Percentiles rank a stretch among this genome's conserved stretches.
Evolutionary conservation across 2,888 invertebrate species (phyloP).

Genomic region (Dicyrtoma fusca): DNA sequence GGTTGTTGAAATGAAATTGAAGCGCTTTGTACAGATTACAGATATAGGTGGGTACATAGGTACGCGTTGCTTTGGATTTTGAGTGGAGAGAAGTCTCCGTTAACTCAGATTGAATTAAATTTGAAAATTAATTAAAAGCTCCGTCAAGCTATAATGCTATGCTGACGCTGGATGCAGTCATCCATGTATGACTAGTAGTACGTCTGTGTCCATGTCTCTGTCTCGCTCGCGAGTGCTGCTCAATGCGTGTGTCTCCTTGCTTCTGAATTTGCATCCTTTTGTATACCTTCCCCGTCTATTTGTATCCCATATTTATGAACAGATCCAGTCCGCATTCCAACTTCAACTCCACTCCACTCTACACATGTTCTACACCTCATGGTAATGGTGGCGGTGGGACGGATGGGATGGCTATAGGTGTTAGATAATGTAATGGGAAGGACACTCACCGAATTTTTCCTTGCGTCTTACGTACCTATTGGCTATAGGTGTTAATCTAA

Average conservation of each 20-base stretch:
- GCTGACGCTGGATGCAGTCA: too few species aligned
- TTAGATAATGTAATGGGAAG: too few species aligned
- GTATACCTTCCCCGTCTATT: neutral
- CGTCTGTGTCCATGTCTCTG: too few species aligned
- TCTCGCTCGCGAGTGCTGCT: neutral
- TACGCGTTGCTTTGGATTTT: constrained; percentile 14
- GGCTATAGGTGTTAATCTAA: too few species aligned
- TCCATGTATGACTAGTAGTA: too few species aligned
- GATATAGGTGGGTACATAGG: too few species aligned
- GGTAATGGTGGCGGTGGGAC: too few species aligned
- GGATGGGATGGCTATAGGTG: too few species aligned
- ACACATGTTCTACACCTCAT: neutral
- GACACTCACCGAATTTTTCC: too few species aligned
- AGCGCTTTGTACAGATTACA: too few species aligned
- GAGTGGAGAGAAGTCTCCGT: constrained; percentile 26
- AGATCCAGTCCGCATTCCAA: neutral
- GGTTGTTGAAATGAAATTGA: too few species aligned
- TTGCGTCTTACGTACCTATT: too few species aligned
- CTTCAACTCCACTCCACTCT: neutral
- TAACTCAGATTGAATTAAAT: constrained; percentile 31
- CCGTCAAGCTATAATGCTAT: neutral
- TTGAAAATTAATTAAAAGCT: constrained; percentile 38
- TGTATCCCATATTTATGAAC: neutral
- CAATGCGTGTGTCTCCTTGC: neutral
- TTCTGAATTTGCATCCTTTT: constrained; percentile 17